Evolutionary conservation across 2,888 invertebrate species (phyloP).

Genomic region (Ypsolopha sequella): DNA sequence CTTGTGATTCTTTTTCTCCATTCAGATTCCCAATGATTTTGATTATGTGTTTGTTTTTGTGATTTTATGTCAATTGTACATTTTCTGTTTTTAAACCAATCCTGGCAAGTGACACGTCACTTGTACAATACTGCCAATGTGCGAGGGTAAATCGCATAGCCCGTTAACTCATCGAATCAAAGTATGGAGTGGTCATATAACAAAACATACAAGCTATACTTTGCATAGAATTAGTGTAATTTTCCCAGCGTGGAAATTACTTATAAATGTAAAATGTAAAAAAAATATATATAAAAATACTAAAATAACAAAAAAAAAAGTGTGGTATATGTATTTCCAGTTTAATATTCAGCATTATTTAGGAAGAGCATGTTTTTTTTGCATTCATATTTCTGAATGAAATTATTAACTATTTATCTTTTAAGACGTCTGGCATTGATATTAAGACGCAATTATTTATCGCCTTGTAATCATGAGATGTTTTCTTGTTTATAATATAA

Average conservation of each 20-base stretch:
- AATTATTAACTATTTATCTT: slow-evolving; percentile 35
- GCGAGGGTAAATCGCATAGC: slow-evolving; percentile 68
- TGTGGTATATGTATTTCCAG: slow-evolving; percentile 66
- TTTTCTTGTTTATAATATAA: slow-evolving; percentile 17
- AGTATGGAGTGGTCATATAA: slow-evolving; percentile 69
- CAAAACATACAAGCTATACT: too few relatives aligned
- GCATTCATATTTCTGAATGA: slow-evolving; percentile 54
- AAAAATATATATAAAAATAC: slow-evolving; percentile 31
- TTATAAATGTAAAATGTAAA: slow-evolving; percentile 43
- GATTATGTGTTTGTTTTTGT: too few relatives aligned
- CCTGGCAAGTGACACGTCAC: too few relatives aligned
- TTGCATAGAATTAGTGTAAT: too few relatives aligned
- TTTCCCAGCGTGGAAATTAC: slow-evolving; percentile 74
- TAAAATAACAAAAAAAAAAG: slow-evolving; percentile 42
- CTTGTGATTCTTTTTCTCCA: too few relatives aligned
- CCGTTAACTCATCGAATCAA: slow-evolving; percentile 65
- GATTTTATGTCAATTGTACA: too few relatives aligned
- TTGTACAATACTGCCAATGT: slow-evolving; percentile 62
- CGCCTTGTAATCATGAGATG: slow-evolving; percentile 7
- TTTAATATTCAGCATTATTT: slow-evolving; percentile 71
- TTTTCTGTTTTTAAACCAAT: too few relatives aligned
- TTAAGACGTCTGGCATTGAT: neutral
- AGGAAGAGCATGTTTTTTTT: slow-evolving; percentile 53
- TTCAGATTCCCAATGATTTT: too few relatives aligned
- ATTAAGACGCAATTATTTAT: slow-evolving; percentile 4